These are phyloP conservation scores for Nannoperca obscura DNA, from an alignment of 2,797 vertebrate genomes.

Conservation along the genomic window DNA sequence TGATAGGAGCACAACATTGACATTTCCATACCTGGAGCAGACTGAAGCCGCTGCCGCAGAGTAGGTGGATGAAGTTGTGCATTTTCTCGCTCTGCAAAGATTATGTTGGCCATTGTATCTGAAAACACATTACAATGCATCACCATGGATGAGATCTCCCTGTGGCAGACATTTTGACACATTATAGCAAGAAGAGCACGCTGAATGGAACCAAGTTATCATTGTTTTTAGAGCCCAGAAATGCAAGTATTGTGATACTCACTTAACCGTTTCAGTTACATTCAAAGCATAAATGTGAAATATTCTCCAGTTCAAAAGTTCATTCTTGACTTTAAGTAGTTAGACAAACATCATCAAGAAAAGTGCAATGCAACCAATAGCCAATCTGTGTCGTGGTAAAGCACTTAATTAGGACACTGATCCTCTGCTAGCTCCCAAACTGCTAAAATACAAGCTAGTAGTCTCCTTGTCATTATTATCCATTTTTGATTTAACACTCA, in stretches of 20 bases:
- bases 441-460: not conserved
- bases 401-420: not conserved
- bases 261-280: not conserved
- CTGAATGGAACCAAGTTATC: not conserved
- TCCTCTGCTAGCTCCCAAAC: not conserved
- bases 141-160: not conserved
- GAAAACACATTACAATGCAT: not conserved
- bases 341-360: not conserved
- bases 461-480: not conserved
- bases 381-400: not conserved
- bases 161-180: not conserved
- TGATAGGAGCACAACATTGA: not conserved
- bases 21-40: constrained; percentile 71
- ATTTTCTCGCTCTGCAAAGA: constrained; percentile 74
- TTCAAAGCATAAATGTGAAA: not conserved
- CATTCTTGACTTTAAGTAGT: no score
- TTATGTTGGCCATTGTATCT: constrained; percentile 72
- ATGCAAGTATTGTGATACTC: not conserved
- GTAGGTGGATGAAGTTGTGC: constrained; percentile 48
- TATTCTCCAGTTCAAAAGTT: not conserved
- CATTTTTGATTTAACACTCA: not conserved
- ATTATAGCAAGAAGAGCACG: not conserved
- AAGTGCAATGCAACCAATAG: not conserved
- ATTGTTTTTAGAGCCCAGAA: not conserved
- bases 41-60: constrained; percentile 70